Percentiles rank a stretch among this genome's conserved stretches.
Conservation (phyloP, 2,113 vertebrate genomes). For the Australoheros scitulus region DNA sequence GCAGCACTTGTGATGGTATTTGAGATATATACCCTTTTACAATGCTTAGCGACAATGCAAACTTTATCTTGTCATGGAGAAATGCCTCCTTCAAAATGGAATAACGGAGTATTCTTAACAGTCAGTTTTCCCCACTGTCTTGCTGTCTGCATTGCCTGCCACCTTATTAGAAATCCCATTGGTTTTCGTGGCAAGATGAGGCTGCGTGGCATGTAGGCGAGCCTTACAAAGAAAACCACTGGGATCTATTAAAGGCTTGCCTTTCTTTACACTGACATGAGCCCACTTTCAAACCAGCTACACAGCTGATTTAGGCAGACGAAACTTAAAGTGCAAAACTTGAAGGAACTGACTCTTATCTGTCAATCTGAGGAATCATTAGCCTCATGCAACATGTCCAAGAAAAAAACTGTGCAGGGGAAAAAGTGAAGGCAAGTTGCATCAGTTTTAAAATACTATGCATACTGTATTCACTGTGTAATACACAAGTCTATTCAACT, state of each 20-base stretch:
- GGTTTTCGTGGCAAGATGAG: slow-evolving; percentile 14
- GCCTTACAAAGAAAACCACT: slow-evolving; percentile 27
- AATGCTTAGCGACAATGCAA: slow-evolving; percentile 17
- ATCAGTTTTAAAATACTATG: neutral
- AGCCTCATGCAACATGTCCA: neutral
- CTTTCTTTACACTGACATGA: slow-evolving; percentile 29
- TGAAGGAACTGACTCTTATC: slow-evolving; percentile 8
- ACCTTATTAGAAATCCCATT: slow-evolving; percentile 36
- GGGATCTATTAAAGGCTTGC: slow-evolving; percentile 45
- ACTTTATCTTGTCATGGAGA: slow-evolving; percentile 3
- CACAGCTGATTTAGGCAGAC: slow-evolving; percentile 14
- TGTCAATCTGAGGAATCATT: slow-evolving; percentile 21
- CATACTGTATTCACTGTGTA: neutral
- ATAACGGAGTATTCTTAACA: slow-evolving; percentile 7
- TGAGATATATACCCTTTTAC: slow-evolving; percentile 8
- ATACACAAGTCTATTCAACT: neutral
- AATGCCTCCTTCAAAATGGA: slow-evolving; percentile 3
- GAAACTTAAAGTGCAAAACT: slow-evolving; percentile 10
- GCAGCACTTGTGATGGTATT: slow-evolving; percentile 7
- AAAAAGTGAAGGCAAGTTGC: neutral
- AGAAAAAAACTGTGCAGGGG: neutral
- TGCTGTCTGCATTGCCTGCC: slow-evolving; percentile 20
- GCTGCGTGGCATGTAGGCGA: slow-evolving; percentile 6
- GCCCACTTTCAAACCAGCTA: slow-evolving; percentile 19
- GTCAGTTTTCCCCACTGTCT: slow-evolving; percentile 15